Evolutionary conservation across 1,140 invertebrate genomes (phyloP).

Genomic region (Dinoponera quadriceps): DNA sequence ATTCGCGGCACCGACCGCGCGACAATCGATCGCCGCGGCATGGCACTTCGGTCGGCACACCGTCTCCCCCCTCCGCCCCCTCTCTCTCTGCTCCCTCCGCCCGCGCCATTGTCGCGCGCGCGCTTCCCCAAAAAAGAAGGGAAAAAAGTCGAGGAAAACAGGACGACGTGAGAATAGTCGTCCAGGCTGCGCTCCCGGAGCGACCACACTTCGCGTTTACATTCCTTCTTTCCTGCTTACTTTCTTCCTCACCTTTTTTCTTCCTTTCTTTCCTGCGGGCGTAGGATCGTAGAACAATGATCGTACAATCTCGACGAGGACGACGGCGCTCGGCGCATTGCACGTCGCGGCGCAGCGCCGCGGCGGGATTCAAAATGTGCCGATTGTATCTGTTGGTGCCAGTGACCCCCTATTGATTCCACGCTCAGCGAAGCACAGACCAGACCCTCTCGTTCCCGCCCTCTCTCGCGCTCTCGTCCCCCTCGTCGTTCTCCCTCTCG

Average conservation of each 20-base stretch:
- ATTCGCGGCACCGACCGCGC: conserved; percentile 22
- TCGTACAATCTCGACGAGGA: neutral
- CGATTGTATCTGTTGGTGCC: conserved; percentile 85
- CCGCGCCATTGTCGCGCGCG: neutral
- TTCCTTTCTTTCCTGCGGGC: too few species aligned
- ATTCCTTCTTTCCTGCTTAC: neutral
- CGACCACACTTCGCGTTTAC: too few species aligned
- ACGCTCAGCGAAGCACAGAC: conserved; percentile 79
- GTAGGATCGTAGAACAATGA: neutral
- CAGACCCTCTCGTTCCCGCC: conserved; percentile 71
- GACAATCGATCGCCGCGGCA: conserved; percentile 37
- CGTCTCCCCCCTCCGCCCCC: too few species aligned
- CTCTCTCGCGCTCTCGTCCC: conserved; percentile 39
- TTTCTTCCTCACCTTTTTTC: neutral
- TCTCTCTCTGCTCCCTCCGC: neutral
- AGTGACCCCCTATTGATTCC: conserved; percentile 86
- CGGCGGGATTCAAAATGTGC: conserved; percentile 79
- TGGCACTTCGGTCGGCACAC: conserved; percentile 9
- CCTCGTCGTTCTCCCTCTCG: conserved; percentile 25
- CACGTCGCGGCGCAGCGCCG: conserved; percentile 46
- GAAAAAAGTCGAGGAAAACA: neutral
- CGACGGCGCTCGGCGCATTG: conserved; percentile 11
- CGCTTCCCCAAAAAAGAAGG: neutral
- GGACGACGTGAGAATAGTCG: too few species aligned
- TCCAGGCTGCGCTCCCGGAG: neutral